phyloP scores from a whole-genome alignment of 2,797 vertebrate species.

The Bucorvus abyssinicus region DNA sequence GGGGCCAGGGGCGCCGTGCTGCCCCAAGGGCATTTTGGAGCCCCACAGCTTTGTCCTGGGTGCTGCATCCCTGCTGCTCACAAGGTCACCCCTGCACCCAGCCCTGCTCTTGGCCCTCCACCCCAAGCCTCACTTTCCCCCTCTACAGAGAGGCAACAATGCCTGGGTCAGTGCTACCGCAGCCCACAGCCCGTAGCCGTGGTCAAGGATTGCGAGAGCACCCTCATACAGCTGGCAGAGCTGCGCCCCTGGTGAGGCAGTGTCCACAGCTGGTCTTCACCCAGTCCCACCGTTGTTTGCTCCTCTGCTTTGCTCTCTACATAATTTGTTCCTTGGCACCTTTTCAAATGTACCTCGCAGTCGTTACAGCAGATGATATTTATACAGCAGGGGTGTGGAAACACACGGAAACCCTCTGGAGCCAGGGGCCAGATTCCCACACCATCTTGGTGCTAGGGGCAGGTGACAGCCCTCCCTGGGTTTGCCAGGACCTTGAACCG shows the following conservation, averaged over 20 bases:
- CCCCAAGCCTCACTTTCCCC: not conserved
- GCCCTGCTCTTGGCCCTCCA: fast-evolving
- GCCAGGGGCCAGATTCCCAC: not conserved
- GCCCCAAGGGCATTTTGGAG: fast-evolving
- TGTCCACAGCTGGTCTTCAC: not conserved
- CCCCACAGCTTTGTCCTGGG: not conserved
- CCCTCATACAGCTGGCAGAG: not conserved
- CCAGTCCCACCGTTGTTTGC: constrained; percentile 5
- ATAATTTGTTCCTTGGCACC: constrained; percentile 57
- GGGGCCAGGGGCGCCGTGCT: fast-evolving
- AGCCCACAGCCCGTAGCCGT: not conserved
- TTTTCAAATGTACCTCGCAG: not conserved
- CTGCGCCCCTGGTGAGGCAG: not conserved
- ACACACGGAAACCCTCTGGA: not conserved
- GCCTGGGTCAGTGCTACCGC: no score
- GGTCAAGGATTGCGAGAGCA: not conserved
- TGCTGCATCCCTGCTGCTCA: not conserved
- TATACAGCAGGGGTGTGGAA: not conserved
- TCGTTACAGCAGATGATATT: not conserved
- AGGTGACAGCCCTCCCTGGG: not conserved
- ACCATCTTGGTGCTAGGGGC: not conserved
- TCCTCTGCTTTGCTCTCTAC: constrained; percentile 1
- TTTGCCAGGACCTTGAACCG: not conserved
- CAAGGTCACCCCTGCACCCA: no score
- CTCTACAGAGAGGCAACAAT: fast-evolving